Evolutionary conservation across 2,888 invertebrate genomes (phyloP), one percentile per base, ranked within the genome.

Genomic region (Brachyptera putata): DNA sequence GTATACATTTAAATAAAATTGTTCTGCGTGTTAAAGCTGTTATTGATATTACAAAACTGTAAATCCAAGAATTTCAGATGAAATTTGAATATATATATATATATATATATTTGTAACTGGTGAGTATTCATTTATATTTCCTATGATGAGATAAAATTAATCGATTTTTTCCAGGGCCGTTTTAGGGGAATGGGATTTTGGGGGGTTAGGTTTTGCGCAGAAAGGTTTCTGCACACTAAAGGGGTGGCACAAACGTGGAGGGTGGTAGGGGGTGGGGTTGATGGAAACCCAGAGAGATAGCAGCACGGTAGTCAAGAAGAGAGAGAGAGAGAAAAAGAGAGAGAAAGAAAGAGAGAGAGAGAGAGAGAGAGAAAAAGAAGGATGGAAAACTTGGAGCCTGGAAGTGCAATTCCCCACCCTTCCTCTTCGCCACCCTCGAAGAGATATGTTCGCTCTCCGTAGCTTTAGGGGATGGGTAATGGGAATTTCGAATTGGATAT

Each of bases 401-500:
- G 56, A 21, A 55, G 56, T 37, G 55, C 46, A 59, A 30, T 49
- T 37, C 46, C 56, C 30, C 55, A 48, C 37, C 16, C 58, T 4
- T 36, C 50, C 21, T 36, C 53, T 18, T 13, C 21, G 36, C 57
- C 46, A 37, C 46, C 24, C 37, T 55, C 37, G 16, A 50, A 26
- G 57, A 57, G 57, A 61, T 56, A 56, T 60, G 56, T 30, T 56
- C 39, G 56, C 56, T 37, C 56, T 46, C 18, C 56, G 46, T 30
- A 24, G 36, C 25, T 26, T 16, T 48, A 58, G 53, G 46, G 63
- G 61, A 59, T 61, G 63, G 63, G 63, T 63, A 63, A 63, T 63
- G 63, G 63, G 61, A 61, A 61, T 61, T 57, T 58, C 59, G 63
- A 63, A 63, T 63, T 63, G 63, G 61, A 61, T 63, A 63, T 63